Percentiles rank a stretch among this genome's conserved stretches.
These are phyloP conservation scores for Hormiphora californensis DNA, from an alignment of 37 sponge, comb jelly and placozoan species.

Conservation along the genomic window DNA sequence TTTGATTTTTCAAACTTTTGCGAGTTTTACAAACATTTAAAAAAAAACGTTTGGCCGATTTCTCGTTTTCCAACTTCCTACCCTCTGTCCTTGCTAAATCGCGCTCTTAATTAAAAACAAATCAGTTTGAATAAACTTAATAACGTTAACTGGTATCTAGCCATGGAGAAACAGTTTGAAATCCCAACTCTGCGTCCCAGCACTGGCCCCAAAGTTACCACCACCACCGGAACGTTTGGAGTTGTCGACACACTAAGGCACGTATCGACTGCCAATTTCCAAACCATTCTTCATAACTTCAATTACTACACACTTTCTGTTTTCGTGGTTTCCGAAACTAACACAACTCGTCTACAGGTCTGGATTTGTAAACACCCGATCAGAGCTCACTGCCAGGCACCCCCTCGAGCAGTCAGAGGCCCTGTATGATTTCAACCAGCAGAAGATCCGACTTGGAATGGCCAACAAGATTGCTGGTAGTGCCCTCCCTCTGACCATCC, in stretches of 20 bases:
- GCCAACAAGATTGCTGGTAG: neutral
- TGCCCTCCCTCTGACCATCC: conserved; percentile 6
- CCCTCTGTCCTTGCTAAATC: no score
- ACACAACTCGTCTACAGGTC: no score
- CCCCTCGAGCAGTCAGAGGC: neutral
- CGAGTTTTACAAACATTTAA: neutral
- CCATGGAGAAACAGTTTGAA: conserved; percentile 7
- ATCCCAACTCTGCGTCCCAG: conserved; percentile 14
- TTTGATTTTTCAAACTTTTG: neutral
- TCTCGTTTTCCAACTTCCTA: neutral
- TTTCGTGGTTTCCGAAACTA: no score
- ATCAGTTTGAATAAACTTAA: no score
- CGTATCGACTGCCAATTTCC: neutral
- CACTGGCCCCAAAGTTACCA: neutral
- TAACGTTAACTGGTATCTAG: no score
- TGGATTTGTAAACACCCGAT: conserved; percentile 35
- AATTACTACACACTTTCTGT: no score
- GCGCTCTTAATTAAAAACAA: no score
- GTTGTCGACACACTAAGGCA: conserved; percentile 35
- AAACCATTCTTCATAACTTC: no score
- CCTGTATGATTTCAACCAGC: conserved; percentile 30
- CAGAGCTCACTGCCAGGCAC: conserved; percentile 30
- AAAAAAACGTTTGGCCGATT: neutral
- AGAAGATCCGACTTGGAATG: conserved; percentile 14
- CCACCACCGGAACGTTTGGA: neutral